These are phyloP conservation scores for Pleuronectes platessa DNA, from an alignment of 2,113 vertebrate species.

Conservation along the genomic window DNA sequence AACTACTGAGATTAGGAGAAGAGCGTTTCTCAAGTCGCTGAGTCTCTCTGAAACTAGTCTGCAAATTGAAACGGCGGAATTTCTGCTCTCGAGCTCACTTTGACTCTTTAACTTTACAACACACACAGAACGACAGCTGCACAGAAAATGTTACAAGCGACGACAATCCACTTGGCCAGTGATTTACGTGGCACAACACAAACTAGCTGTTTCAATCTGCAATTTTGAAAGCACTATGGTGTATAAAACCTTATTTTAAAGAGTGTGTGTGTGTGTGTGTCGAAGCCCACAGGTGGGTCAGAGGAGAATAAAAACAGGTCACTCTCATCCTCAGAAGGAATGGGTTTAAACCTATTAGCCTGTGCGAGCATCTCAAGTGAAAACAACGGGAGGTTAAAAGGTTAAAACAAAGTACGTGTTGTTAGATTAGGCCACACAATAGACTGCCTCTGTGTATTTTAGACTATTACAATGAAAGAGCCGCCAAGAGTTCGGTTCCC, in stretches of 20 bases:
- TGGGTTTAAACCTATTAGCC: not conserved
- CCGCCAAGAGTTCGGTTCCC: slow-evolving; percentile 50
- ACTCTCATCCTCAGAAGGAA: not conserved
- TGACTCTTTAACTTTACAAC: slow-evolving; percentile 23
- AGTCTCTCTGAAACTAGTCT: slow-evolving; percentile 1
- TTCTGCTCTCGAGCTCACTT: slow-evolving; percentile 25
- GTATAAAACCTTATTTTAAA: slow-evolving; percentile 54
- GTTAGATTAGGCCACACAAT: slow-evolving; percentile 32
- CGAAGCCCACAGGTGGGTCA: slow-evolving; percentile 28
- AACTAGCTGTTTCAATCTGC: slow-evolving; percentile 18
- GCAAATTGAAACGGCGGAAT: slow-evolving; percentile 17
- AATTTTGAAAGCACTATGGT: slow-evolving; percentile 6
- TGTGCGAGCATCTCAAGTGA: not conserved
- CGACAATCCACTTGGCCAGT: not conserved
- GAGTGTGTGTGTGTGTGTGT: slow-evolving; percentile 7
- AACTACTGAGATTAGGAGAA: not conserved
- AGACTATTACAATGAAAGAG: slow-evolving; percentile 28
- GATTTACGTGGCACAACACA: not conserved
- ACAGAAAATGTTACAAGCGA: slow-evolving; percentile 13
- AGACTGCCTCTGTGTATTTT: slow-evolving; percentile 23
- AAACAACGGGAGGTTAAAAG: slow-evolving; percentile 18
- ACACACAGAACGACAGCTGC: slow-evolving; percentile 5
- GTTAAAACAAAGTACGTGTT: slow-evolving; percentile 38
- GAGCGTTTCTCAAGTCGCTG: not conserved
- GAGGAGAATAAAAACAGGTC: not conserved